Percentiles rank a stretch among this genome's conserved stretches.
These are phyloP conservation scores for Hemiprocne comata DNA, from an alignment of 2,113 vertebrate species.

Conservation along the genomic window DNA sequence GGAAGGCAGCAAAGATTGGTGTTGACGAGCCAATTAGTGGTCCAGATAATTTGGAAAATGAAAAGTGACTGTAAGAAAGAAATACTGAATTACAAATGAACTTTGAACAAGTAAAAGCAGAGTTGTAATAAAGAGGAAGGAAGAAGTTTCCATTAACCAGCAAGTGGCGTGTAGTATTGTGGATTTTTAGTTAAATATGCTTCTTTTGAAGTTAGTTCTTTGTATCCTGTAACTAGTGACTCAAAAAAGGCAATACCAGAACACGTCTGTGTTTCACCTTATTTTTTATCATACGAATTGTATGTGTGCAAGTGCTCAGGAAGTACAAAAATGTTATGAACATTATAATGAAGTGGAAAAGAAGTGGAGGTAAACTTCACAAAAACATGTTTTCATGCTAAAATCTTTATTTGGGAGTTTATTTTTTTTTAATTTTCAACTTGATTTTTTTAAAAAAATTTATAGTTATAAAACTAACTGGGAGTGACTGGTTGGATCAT, in stretches of 20 bases:
- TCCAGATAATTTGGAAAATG: background rate
- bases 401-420: background rate
- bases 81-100: background rate
- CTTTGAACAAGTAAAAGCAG: background rate
- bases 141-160: background rate
- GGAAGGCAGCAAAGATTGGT: background rate
- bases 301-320: background rate
- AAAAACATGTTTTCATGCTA: background rate
- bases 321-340: background rate
- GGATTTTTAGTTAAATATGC: background rate
- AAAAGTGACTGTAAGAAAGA: background rate
- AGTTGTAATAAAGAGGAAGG: no score
- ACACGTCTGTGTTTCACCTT: background rate
- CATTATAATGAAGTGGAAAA: background rate
- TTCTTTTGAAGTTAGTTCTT: background rate
- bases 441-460: background rate
- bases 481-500: background rate
- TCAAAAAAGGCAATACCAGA: background rate
- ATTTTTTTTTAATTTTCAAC: background rate
- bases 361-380: background rate
- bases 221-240: background rate
- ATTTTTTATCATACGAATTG: background rate
- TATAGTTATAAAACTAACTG: background rate
- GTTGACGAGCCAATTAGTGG: background rate
- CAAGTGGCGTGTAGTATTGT: background rate